Evolutionary conservation across 2,113 vertebrate species (phyloP), one percentile per base, ranked within the genome.

Genomic region (Pseudopodoces humilis): DNA sequence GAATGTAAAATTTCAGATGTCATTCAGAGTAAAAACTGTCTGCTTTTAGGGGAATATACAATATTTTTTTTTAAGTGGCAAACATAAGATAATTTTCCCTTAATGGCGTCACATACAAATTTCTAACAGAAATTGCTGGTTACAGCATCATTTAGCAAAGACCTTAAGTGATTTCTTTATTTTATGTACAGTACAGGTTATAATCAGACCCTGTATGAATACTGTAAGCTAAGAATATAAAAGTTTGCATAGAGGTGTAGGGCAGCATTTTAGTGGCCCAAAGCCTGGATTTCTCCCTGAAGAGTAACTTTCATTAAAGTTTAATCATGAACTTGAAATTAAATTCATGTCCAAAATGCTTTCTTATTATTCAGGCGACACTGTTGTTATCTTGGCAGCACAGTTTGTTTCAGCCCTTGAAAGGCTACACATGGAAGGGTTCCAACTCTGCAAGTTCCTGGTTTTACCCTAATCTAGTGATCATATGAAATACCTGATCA

Each of bases 311-410:
- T 88, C n/a, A 70, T 16, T 83, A 89, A 79, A 83, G 41, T 63
- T 83, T 88, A 89, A 85, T 87, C 83, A 88, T 68, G n/a, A 92
- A 68, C 37, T 64, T 60, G 89, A 90, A 86, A 44, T 91, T 83
- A 78, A 89, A 76, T 75, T 84, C n/a, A 44, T 88, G 55, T 83
- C 75, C n/a, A 25, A 64, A 90, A 93, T 24, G n/a, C 33, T 67
- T 84, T 59, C 30, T 67, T 84, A 15, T 71, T 71, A 69, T 92
- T 92, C 35, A 50, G 23, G n/a, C 49, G 87, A n/a, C 44, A 9
- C 33, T 49, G 39, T 70, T 88, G 21, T 79, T 75, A 58, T 60
- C 62, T 65, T 87, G 85, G 81, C 74, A 76, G 75, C 92, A 43
- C 7, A 2, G 25, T 90, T n/a, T 89, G 71, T 78, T 95, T 89